phyloP scores from a whole-genome alignment of 1,140 invertebrate genomes.

The Dendroctonus ponderosae region DNA sequence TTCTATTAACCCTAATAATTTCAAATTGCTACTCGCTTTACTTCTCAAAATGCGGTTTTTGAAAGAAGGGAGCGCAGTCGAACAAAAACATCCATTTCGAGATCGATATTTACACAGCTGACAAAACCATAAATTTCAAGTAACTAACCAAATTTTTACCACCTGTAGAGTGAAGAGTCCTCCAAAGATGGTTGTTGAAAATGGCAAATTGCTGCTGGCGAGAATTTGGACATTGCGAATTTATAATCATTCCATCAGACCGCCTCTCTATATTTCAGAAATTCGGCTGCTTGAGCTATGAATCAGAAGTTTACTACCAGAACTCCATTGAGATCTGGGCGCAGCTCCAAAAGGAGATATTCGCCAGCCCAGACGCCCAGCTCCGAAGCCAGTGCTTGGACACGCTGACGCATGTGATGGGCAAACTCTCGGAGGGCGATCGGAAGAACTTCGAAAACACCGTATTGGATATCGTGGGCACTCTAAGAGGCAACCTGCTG shows the following conservation, averaged over 20 bases:
- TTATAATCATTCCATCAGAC: not conserved
- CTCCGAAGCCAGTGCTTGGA: slow-evolving; percentile 54
- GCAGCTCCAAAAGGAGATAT: slow-evolving; percentile 49
- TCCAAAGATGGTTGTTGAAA: too few relatives aligned
- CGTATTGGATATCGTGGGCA: slow-evolving; percentile 35
- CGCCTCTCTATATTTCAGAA: slow-evolving; percentile 38
- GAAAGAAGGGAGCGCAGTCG: too few relatives aligned
- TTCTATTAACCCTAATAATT: too few relatives aligned
- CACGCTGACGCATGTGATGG: slow-evolving; percentile 47
- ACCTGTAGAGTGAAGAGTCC: slow-evolving; percentile 1
- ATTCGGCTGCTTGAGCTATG: slow-evolving; percentile 37
- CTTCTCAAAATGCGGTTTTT: too few relatives aligned
- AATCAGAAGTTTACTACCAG: slow-evolving; percentile 31
- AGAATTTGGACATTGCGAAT: not conserved
- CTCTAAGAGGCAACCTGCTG: slow-evolving; percentile 49
- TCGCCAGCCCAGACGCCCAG: slow-evolving; percentile 52
- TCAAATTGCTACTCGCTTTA: too few relatives aligned
- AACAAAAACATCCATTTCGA: too few relatives aligned
- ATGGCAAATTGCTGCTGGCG: too few relatives aligned
- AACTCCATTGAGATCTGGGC: slow-evolving; percentile 50
- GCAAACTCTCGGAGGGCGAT: slow-evolving; percentile 41
- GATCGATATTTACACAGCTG: not conserved
- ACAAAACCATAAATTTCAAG: not conserved
- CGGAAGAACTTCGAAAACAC: slow-evolving; percentile 25
- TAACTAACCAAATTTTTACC: not conserved